Evolutionary conservation across 2,113 vertebrate genomes (phyloP).

Genomic region (Microtus montanus): DNA sequence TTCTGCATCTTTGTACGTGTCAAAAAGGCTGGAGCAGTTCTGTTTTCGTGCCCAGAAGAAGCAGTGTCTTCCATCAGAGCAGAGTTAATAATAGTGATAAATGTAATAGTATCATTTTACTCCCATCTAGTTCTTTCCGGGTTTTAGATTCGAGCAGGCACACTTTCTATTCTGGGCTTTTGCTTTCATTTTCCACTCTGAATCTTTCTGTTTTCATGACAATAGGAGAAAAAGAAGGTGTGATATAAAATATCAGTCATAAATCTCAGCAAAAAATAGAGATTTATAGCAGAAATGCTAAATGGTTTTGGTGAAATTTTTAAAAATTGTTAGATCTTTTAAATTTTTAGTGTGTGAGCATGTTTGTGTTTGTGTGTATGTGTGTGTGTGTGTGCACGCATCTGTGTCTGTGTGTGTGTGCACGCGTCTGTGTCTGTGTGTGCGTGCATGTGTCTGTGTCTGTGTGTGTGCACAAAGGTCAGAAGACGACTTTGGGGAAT

Average conservation of each 20-base stretch:
- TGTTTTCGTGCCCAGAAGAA: slow-evolving; percentile 54
- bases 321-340: background rate
- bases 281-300: background rate
- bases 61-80: slow-evolving; percentile 42
- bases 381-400: too few species aligned
- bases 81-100: slow-evolving; percentile 57
- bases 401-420: too few species aligned
- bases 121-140: slow-evolving; percentile 1
- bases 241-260: background rate
- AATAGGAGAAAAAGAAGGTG: background rate
- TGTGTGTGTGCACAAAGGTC: background rate
- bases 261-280: background rate
- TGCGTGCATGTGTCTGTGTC: too few species aligned
- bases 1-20: slow-evolving; percentile 10
- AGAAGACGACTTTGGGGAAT: background rate
- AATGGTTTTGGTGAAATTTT: slow-evolving; percentile 4
- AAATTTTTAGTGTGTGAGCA: background rate
- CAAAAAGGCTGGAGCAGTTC: slow-evolving; percentile 59
- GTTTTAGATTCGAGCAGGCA: slow-evolving; percentile 37
- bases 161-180: background rate
- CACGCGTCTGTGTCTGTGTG: too few species aligned
- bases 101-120: slow-evolving; percentile 47
- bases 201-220: slow-evolving; percentile 38
- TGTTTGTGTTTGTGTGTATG: background rate
- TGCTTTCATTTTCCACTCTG: slow-evolving; percentile 10